A percentile compares a stretch with the other conserved stretches of the same genome.
phyloP scores from a whole-genome alignment of 2,113 vertebrate species.

The Pardalotus punctatus region DNA sequence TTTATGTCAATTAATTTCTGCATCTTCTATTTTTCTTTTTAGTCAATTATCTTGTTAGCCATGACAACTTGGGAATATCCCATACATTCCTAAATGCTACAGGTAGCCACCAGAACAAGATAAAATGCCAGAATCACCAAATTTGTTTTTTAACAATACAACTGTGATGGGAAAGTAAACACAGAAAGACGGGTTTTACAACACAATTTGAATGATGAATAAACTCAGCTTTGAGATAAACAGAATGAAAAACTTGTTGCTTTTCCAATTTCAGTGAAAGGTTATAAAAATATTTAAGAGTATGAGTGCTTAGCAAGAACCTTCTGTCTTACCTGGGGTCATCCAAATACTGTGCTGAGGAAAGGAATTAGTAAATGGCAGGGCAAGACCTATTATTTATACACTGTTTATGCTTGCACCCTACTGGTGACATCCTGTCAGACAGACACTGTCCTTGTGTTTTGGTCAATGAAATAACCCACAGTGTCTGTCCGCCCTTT shows the following conservation, averaged over 20 bases:
- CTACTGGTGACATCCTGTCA: background rate
- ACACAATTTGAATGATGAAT: background rate
- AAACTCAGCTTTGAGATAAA: background rate
- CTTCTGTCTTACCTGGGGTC: background rate
- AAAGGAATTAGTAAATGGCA: background rate
- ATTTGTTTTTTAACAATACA: background rate
- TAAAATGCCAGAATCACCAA: background rate
- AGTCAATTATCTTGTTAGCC: background rate
- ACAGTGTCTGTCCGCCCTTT: background rate
- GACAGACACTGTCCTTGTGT: background rate
- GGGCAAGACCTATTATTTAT: background rate
- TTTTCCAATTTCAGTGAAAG: background rate
- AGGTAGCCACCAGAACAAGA: background rate
- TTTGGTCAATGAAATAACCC: background rate
- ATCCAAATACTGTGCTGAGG: background rate
- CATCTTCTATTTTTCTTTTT: background rate
- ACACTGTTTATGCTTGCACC: background rate
- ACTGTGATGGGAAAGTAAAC: background rate
- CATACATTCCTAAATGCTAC: background rate
- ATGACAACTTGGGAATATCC: background rate
- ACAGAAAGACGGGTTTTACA: background rate
- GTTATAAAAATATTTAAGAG: background rate
- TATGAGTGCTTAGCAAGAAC: background rate
- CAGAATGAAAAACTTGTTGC: background rate
- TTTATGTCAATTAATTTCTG: background rate